Evolutionary conservation across 2,113 vertebrate genomes (phyloP).

Genomic region (Mus spicilegus): DNA sequence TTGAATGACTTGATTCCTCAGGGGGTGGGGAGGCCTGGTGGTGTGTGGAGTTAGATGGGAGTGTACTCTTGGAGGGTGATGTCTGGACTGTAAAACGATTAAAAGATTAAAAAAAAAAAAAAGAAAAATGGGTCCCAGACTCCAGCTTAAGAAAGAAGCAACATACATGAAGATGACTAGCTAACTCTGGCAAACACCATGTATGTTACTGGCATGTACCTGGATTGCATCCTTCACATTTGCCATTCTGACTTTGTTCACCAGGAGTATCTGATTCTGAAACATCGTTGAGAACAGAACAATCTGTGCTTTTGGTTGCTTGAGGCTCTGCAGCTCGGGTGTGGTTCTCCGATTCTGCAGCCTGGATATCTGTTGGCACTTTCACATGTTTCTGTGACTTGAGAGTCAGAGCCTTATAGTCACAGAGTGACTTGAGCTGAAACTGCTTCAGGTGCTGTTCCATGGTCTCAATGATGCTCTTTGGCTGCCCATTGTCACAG

Average conservation of each 20-base stretch:
- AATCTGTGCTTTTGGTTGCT: slow-evolving; percentile 90
- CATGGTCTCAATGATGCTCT: slow-evolving; percentile 96
- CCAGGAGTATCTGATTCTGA: slow-evolving; percentile 92
- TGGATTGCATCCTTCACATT: slow-evolving; percentile 92
- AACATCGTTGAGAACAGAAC: slow-evolving; percentile 93
- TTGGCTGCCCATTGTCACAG: slow-evolving; percentile 87
- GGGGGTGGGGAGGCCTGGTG: too few species aligned
- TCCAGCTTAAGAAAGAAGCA: background rate
- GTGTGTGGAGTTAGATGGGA: too few species aligned
- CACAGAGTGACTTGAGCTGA: slow-evolving; percentile 93
- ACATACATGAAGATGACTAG: slow-evolving; percentile 69
- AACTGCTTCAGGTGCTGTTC: slow-evolving; percentile 96
- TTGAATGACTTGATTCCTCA: too few species aligned
- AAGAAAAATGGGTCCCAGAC: background rate
- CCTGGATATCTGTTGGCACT: slow-evolving; percentile 89
- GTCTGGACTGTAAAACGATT: too few species aligned
- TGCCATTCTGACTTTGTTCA: slow-evolving; percentile 63
- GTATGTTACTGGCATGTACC: slow-evolving; percentile 89
- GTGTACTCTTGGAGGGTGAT: too few species aligned
- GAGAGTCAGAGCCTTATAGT: slow-evolving; percentile 90
- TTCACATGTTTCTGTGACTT: slow-evolving; percentile 94
- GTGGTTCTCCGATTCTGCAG: slow-evolving; percentile 85
- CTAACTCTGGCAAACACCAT: slow-evolving; percentile 73
- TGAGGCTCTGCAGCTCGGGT: slow-evolving; percentile 84
- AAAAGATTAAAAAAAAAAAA: too few species aligned